Conservation (phyloP, 2,888 invertebrate genomes). For the Agrilus cyanescens region DNA sequence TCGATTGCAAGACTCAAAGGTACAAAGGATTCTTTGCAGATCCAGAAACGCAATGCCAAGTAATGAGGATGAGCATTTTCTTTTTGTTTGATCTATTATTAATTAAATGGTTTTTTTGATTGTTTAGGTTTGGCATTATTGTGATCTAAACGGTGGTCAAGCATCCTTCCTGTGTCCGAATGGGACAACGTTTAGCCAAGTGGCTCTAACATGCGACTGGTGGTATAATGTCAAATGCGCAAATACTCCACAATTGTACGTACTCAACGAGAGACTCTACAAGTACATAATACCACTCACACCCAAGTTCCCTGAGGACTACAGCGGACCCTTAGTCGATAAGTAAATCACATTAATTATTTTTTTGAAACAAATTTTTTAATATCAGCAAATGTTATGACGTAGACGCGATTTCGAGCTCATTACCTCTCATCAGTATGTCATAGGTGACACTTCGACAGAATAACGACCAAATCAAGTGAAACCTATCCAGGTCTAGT, state of each 20-base stretch:
- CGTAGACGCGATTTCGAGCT: no score
- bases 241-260: slow-evolving; percentile 72
- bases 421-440: no score
- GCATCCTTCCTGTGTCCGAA: slow-evolving; percentile 83
- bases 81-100: background rate
- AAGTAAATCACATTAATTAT: slow-evolving; percentile 46
- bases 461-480: no score
- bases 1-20: slow-evolving; percentile 72
- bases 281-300: slow-evolving; percentile 77
- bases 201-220: slow-evolving; percentile 82
- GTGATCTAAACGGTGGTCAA: slow-evolving; percentile 81
- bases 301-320: slow-evolving; percentile 84
- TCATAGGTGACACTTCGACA: no score
- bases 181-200: slow-evolving; percentile 84
- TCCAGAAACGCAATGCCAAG: slow-evolving; percentile 77
- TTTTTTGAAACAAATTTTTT: slow-evolving; percentile 4
- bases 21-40: slow-evolving; percentile 88
- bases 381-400: no score
- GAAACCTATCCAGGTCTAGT: no score
- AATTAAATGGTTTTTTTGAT: slow-evolving; percentile 10
- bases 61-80: slow-evolving; percentile 32
- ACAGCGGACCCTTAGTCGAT: slow-evolving; percentile 77
- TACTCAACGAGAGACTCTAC: slow-evolving; percentile 77
- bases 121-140: slow-evolving; percentile 79
- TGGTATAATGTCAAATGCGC: slow-evolving; percentile 87